phyloP scores from a whole-genome alignment of 2,888 invertebrate genomes.

The Petrophora chlorosata region DNA sequence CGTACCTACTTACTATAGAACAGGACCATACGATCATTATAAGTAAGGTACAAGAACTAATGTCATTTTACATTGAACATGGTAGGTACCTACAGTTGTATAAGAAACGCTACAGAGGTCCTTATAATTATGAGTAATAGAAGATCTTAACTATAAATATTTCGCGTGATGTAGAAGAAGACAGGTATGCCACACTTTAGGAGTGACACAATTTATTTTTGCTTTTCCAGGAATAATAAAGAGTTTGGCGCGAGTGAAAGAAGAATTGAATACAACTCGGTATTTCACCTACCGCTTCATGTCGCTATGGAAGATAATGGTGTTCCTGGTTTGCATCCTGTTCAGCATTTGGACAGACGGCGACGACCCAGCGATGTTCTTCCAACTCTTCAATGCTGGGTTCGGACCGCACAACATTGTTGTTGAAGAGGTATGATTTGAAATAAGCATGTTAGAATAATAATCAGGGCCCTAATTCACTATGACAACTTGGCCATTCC shows the following conservation, averaged over 20 bases:
- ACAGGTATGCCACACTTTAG: too few relatives aligned
- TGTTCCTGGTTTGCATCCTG: conserved; percentile 90
- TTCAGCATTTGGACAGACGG: conserved; percentile 89
- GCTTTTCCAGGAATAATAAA: conserved; percentile 86
- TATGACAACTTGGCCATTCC: too few relatives aligned
- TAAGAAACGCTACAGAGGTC: too few relatives aligned
- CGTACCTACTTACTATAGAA: too few relatives aligned
- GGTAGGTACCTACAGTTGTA: too few relatives aligned
- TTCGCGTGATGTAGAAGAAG: too few relatives aligned
- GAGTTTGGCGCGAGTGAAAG: conserved; percentile 90
- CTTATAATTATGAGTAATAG: too few relatives aligned
- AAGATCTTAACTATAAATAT: too few relatives aligned
- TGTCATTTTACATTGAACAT: too few relatives aligned
- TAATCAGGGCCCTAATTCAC: neutral
- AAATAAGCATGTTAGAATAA: neutral
- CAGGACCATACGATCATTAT: too few relatives aligned
- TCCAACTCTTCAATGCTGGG: conserved; percentile 88
- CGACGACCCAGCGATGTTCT: conserved; percentile 90
- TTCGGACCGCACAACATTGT: conserved; percentile 92
- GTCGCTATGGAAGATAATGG: conserved; percentile 94
- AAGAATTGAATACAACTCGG: conserved; percentile 90
- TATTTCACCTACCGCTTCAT: conserved; percentile 96
- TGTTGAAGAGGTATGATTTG: conserved; percentile 84
- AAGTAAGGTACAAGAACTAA: too few relatives aligned
- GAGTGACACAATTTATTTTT: neutral